These are phyloP conservation scores for Spodoptera littoralis DNA, from an alignment of 2,888 invertebrate genomes.

Conservation along the genomic window DNA sequence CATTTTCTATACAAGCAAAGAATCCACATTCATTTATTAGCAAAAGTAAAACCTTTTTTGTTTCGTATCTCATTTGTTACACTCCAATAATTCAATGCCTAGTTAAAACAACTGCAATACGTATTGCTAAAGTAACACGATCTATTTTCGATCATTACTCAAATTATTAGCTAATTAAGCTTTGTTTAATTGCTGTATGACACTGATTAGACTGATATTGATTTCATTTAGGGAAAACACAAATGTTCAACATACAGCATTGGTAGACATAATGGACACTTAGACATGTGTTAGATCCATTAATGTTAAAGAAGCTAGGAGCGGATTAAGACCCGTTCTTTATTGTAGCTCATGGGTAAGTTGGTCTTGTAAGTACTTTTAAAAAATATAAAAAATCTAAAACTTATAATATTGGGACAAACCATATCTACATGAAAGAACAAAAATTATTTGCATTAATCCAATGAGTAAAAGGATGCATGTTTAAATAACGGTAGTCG, in stretches of 20 bases:
- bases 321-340: too few species aligned
- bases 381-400: too few species aligned
- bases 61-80: conserved; percentile 35
- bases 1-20: conserved; percentile 8
- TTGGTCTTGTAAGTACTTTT: too few species aligned
- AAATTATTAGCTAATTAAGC: conserved; percentile 2
- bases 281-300: conserved; percentile 12
- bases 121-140: conserved; percentile 35
- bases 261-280: conserved; percentile 17
- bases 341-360: too few species aligned
- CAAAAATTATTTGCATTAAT: too few species aligned
- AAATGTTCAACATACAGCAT: not conserved
- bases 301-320: too few species aligned
- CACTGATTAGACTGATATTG: conserved; percentile 33
- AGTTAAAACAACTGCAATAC: conserved; percentile 23
- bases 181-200: conserved; percentile 22
- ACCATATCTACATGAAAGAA: too few species aligned
- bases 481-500: too few species aligned
- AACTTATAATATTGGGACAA: too few species aligned
- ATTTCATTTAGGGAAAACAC: conserved; percentile 14
- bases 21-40: conserved; percentile 19
- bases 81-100: conserved; percentile 42
- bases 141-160: conserved; percentile 23
- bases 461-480: too few species aligned
- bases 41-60: conserved; percentile 41